Evolutionary conservation across 1,140 invertebrate genomes (phyloP).

Genomic region (Zaprionus tsacasi): DNA sequence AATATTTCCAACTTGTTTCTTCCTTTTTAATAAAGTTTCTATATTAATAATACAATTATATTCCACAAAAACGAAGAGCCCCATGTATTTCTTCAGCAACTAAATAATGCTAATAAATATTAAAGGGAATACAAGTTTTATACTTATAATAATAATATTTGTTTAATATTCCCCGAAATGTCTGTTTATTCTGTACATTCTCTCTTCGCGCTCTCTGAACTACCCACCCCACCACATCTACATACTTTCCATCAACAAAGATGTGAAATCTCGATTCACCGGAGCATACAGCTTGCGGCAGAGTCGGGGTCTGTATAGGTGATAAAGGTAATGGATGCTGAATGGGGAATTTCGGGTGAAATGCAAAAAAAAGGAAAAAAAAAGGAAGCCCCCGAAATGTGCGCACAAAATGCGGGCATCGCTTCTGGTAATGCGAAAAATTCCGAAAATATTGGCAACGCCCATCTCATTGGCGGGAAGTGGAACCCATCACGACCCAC

Average conservation of each 20-base stretch:
- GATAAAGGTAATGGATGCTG: conserved; percentile 6
- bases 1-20: too few species aligned
- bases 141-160: too few species aligned
- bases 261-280: background rate
- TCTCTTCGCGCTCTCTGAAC: too few species aligned
- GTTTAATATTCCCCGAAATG: background rate
- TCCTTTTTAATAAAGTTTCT: too few species aligned
- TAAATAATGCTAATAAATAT: background rate
- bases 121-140: too few species aligned
- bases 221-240: too few species aligned
- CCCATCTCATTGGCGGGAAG: conserved; percentile 27
- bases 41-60: too few species aligned
- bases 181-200: background rate
- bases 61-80: background rate
- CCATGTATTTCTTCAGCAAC: background rate
- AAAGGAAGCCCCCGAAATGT: background rate
- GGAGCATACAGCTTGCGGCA: background rate
- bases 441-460: conserved; percentile 25
- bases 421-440: background rate
- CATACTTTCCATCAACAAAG: background rate
- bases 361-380: too few species aligned
- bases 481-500: conserved; percentile 17
- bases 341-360: background rate
- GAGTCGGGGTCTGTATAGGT: background rate
- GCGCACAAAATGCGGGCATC: conserved; percentile 2